Evolutionary conservation across 2,888 invertebrate genomes (phyloP).

Genomic region (Crematogaster levior): DNA sequence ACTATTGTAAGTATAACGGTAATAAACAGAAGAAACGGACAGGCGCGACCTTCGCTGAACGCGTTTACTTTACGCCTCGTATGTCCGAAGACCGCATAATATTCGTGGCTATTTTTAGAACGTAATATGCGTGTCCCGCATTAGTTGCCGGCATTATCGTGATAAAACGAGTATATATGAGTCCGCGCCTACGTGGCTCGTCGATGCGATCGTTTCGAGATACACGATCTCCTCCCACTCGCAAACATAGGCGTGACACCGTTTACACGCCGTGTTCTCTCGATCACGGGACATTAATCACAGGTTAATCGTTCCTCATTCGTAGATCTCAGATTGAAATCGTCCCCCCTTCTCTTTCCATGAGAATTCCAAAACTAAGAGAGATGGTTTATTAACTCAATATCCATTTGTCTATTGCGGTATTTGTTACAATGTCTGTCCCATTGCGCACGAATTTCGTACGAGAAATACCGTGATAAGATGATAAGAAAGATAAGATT

Average conservation of each 20-base stretch:
- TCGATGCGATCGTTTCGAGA: constrained; percentile 49
- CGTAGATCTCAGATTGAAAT: neutral
- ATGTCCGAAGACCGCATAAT: constrained; percentile 12
- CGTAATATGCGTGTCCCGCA: constrained; percentile 1
- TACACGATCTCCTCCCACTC: constrained; percentile 30
- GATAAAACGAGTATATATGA: constrained; percentile 39
- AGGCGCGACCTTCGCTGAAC: neutral
- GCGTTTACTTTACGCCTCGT: neutral
- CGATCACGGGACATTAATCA: constrained; percentile 33
- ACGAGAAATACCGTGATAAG: neutral
- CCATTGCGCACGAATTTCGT: neutral
- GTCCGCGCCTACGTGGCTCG: neutral
- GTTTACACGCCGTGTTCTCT: constrained; percentile 28
- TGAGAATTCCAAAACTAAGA: neutral
- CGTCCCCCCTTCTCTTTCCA: too few species aligned
- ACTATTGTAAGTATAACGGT: neutral
- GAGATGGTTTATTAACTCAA: neutral
- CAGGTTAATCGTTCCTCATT: constrained; percentile 14
- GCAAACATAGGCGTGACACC: constrained; percentile 62
- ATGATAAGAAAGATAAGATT: neutral
- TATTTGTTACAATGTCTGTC: neutral
- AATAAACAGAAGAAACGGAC: constrained; percentile 11
- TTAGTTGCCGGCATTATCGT: constrained; percentile 37
- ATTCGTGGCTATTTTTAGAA: constrained; percentile 32
- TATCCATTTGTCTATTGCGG: neutral